A percentile compares a stretch with the other conserved stretches of the same genome.
Evolutionary conservation across 2,888 invertebrate species (phyloP).

Genomic region (Ceramica pisi): DNA sequence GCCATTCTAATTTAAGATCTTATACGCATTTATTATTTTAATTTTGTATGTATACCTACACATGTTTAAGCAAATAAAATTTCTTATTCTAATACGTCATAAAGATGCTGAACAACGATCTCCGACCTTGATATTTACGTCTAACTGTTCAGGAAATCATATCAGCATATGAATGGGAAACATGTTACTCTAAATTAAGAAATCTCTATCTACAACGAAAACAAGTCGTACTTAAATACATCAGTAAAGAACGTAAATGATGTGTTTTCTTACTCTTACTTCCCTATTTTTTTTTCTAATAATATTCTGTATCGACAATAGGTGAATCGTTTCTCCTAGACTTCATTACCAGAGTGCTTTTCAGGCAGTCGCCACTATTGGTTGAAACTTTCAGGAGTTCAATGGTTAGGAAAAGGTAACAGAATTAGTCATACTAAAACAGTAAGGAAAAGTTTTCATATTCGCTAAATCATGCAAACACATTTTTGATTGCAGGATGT

Average conservation of each 20-base stretch:
- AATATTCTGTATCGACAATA: background rate
- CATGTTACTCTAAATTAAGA: background rate
- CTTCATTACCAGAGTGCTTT: background rate
- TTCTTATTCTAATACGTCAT: too few relatives aligned
- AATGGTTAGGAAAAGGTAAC: too few relatives aligned
- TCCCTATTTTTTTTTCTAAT: background rate
- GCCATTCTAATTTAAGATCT: too few relatives aligned
- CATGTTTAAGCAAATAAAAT: too few relatives aligned
- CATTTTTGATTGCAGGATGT: background rate
- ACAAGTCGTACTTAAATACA: background rate
- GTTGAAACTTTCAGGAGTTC: too few relatives aligned
- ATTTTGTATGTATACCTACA: too few relatives aligned
- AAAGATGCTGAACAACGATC: background rate
- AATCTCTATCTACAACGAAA: background rate
- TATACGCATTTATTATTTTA: too few relatives aligned
- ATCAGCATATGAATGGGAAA: background rate
- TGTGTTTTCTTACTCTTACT: background rate
- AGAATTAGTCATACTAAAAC: too few relatives aligned
- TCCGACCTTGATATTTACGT: slow-evolving; percentile 16
- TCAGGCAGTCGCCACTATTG: background rate
- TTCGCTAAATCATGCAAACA: background rate
- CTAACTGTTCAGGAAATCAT: slow-evolving; percentile 1
- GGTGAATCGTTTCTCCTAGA: background rate
- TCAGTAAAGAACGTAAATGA: background rate
- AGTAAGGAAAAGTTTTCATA: background rate